Conservation (phyloP, 2,113 vertebrate genomes). For the Brachyhypopomus gauderio region DNA sequence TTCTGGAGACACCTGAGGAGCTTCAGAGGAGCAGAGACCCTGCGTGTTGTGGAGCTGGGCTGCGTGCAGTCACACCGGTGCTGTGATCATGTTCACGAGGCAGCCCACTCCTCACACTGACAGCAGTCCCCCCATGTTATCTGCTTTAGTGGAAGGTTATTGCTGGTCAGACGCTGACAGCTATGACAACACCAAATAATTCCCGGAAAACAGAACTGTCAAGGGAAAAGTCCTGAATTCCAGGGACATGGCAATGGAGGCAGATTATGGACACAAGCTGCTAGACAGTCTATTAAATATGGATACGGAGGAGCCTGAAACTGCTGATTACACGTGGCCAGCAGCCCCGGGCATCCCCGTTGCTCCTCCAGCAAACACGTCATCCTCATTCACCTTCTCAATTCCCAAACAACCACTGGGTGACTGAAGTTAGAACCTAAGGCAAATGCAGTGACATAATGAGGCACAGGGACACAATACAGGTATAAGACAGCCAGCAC, state of each 20-base stretch:
- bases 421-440: conserved; percentile 40
- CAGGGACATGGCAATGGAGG: neutral
- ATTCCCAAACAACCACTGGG: conserved; percentile 37
- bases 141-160: neutral
- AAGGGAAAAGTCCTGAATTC: conserved; percentile 20
- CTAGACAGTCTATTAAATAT: conserved; percentile 22
- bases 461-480: conserved; percentile 29
- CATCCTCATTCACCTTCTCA: conserved; percentile 39
- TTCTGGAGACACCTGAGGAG: neutral
- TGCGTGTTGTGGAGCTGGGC: neutral
- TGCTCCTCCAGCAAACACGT: conserved; percentile 41
- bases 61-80: conserved; percentile 3
- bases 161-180: neutral
- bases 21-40: conserved; percentile 11
- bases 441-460: conserved; percentile 18
- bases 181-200: conserved; percentile 4
- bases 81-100: neutral
- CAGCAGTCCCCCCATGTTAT: neutral
- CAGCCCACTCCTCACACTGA: neutral
- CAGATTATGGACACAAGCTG: neutral
- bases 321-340: conserved; percentile 22
- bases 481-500: conserved; percentile 62
- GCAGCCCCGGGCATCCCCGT: conserved; percentile 14
- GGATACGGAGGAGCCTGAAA: conserved; percentile 33
- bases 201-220: neutral